Percentiles rank a stretch among this genome's conserved stretches.
Conservation (phyloP, 2,113 vertebrate genomes). For the Callithrix jacchus region DNA sequence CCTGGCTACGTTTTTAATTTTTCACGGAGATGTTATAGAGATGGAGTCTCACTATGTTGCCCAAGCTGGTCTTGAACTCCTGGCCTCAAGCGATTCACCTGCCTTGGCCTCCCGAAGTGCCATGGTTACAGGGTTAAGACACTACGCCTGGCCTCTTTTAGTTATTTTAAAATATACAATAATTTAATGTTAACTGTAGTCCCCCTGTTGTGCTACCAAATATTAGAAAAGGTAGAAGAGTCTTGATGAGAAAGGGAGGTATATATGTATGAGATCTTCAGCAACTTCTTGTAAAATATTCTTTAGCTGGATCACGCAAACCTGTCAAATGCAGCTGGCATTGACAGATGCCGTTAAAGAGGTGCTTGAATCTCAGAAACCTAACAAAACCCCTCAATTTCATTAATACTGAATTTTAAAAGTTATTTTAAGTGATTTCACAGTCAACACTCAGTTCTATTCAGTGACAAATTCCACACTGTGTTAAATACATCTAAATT, state of each 20-base stretch:
- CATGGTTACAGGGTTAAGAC: no score
- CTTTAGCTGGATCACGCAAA: neutral
- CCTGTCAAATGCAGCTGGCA: neutral
- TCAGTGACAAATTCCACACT: neutral
- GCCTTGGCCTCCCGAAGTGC: no score
- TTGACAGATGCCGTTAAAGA: neutral
- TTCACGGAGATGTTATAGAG: no score
- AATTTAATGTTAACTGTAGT: neutral
- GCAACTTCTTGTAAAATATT: neutral
- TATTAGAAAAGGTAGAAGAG: neutral
- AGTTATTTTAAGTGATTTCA: conserved; percentile 55
- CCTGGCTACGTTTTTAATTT: no score
- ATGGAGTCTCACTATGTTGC: no score
- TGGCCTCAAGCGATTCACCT: no score
- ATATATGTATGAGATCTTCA: neutral
- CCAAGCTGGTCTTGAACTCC: no score
- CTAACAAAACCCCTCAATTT: conserved; percentile 4
- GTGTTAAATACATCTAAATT: conserved; percentile 19
- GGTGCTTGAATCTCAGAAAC: conserved; percentile 6
- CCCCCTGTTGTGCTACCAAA: neutral
- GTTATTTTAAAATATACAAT: neutral
- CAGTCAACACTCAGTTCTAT: neutral
- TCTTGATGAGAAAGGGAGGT: neutral
- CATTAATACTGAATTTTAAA: conserved; percentile 27
- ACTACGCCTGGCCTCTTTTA: neutral